These are phyloP conservation scores for Paraescarpia echinospica DNA, from an alignment of 1,140 invertebrate genomes.

Conservation along the genomic window DNA sequence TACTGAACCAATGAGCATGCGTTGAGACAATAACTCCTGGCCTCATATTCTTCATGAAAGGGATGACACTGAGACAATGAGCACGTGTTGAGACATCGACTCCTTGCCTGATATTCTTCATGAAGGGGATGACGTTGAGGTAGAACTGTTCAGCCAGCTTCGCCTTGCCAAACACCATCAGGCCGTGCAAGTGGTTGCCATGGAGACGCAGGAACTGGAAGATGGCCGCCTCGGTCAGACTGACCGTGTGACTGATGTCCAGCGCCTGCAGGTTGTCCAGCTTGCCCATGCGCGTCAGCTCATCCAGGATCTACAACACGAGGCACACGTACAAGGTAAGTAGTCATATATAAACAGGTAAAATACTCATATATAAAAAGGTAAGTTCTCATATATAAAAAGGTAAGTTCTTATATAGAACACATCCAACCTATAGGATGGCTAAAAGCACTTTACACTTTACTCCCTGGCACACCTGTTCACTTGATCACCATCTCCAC, in stretches of 20 bases:
- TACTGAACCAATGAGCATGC: too few species aligned
- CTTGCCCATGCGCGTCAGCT: conserved; percentile 87
- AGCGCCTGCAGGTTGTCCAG: conserved; percentile 81
- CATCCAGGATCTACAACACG: conserved; percentile 71
- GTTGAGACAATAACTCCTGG: conserved; percentile 62
- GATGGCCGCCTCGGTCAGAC: conserved; percentile 87
- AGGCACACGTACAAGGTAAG: background rate
- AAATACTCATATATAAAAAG: too few species aligned
- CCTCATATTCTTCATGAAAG: conserved; percentile 87
- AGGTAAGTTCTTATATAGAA: too few species aligned
- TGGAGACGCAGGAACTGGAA: conserved; percentile 87
- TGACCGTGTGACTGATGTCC: conserved; percentile 93
- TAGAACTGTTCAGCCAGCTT: conserved; percentile 97
- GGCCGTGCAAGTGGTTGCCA: conserved; percentile 83
- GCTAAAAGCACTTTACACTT: background rate
- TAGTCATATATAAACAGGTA: too few species aligned
- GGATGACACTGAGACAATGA: conserved; percentile 86
- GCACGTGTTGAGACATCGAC: too few species aligned
- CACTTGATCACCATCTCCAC: background rate
- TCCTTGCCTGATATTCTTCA: conserved; percentile 84
- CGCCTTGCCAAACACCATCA: conserved; percentile 91
- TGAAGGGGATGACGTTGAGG: conserved; percentile 84
- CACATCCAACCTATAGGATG: background rate
- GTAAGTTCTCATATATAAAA: too few species aligned
- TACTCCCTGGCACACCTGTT: background rate